Evolutionary conservation across 2,888 invertebrate species (phyloP).

Genomic region (Brachyptera putata): DNA sequence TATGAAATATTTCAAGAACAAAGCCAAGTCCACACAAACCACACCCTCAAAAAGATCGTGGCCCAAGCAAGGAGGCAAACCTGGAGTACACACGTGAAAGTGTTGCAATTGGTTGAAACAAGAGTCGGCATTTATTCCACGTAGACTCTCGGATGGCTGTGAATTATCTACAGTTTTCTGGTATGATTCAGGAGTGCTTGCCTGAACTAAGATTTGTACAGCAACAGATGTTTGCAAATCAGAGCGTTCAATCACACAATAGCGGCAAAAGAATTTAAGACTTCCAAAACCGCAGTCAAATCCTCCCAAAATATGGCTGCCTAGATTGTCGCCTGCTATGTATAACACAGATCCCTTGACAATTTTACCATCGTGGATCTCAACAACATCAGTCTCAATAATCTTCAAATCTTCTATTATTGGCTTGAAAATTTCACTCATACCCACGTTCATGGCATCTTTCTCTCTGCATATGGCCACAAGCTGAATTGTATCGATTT

Average conservation of each 20-base stretch:
- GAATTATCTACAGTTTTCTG: background rate
- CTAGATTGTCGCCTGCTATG: conserved; percentile 37
- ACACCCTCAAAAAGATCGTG: conserved; percentile 20
- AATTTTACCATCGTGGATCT: no score
- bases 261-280: conserved; percentile 33
- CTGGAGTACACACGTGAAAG: background rate
- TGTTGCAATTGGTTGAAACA: background rate
- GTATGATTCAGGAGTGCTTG: background rate
- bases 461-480: no score
- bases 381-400: no score
- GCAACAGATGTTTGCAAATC: background rate
- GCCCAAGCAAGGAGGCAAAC: background rate
- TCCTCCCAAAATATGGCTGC: conserved; percentile 34
- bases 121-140: conserved; percentile 1
- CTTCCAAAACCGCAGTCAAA: conserved; percentile 33
- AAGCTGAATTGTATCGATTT: no score
- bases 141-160: background rate
- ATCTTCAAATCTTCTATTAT: no score
- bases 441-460: no score
- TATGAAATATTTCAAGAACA: background rate
- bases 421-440: no score
- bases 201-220: background rate
- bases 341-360: no score
- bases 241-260: conserved; percentile 26
- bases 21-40: background rate